Conservation (phyloP, 2,113 vertebrate species). For the Prunella fulvescens region DNA sequence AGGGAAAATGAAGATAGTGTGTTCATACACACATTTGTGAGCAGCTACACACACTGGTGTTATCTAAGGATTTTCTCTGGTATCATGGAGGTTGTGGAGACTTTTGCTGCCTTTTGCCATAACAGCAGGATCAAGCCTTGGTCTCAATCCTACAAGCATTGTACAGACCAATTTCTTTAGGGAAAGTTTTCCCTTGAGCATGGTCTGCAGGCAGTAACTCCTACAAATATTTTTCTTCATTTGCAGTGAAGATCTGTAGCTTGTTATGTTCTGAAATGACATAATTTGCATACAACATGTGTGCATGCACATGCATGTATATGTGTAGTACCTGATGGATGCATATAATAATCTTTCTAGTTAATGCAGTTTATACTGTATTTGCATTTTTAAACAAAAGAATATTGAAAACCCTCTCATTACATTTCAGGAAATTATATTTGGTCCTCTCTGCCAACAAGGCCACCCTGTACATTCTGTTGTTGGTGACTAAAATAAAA, state of each 20-base stretch:
- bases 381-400: constrained; percentile 42
- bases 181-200: not conserved
- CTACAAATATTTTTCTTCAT: not conserved
- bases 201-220: not conserved
- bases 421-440: constrained; percentile 48
- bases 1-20: not conserved
- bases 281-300: not conserved
- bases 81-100: not conserved
- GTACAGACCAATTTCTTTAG: not conserved
- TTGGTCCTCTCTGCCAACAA: constrained; percentile 70
- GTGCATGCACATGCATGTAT: constrained; percentile 53
- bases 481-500: constrained; percentile 43
- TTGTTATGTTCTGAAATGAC: not conserved
- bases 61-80: not conserved
- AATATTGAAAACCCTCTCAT: constrained; percentile 39
- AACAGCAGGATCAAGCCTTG: not conserved
- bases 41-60: not conserved
- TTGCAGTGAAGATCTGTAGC: not conserved
- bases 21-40: not conserved
- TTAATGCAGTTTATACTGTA: not conserved
- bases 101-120: not conserved
- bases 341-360: not conserved
- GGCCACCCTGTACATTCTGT: constrained; percentile 49
- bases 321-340: constrained; percentile 11
- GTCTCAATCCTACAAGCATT: not conserved